phyloP scores from a whole-genome alignment of 2,797 vertebrate species.

The Bufotes viridis region DNA sequence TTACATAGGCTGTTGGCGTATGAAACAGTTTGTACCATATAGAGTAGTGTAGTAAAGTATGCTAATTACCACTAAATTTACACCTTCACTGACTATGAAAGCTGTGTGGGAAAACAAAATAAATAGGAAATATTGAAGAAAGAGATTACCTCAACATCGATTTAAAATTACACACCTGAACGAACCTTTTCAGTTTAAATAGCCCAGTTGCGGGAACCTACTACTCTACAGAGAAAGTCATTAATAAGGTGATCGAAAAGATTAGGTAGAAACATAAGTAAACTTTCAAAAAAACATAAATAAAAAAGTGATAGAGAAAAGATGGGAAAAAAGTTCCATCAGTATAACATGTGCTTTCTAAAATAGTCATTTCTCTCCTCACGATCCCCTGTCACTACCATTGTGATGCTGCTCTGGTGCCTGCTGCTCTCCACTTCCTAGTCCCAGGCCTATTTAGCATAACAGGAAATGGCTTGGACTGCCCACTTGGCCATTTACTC shows the following conservation, averaged over 20 bases:
- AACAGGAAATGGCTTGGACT: too few species aligned
- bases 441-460: too few species aligned
- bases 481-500: too few species aligned
- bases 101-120: conserved; percentile 3
- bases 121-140: neutral
- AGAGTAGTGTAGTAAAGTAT: neutral
- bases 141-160: neutral
- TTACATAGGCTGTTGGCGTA: conserved; percentile 8
- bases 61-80: neutral
- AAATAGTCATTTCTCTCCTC: too few species aligned
- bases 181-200: neutral
- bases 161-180: conserved; percentile 1
- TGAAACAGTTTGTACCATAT: neutral
- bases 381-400: too few species aligned
- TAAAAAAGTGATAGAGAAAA: neutral
- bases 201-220: neutral
- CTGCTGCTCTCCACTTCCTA: too few species aligned
- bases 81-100: neutral
- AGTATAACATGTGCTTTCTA: too few species aligned
- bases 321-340: too few species aligned
- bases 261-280: neutral
- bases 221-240: neutral
- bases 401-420: too few species aligned
- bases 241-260: neutral
- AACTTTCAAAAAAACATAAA: neutral